Conservation (phyloP, 1,140 invertebrate genomes). For the Doryteuthis pealeii region DNA sequence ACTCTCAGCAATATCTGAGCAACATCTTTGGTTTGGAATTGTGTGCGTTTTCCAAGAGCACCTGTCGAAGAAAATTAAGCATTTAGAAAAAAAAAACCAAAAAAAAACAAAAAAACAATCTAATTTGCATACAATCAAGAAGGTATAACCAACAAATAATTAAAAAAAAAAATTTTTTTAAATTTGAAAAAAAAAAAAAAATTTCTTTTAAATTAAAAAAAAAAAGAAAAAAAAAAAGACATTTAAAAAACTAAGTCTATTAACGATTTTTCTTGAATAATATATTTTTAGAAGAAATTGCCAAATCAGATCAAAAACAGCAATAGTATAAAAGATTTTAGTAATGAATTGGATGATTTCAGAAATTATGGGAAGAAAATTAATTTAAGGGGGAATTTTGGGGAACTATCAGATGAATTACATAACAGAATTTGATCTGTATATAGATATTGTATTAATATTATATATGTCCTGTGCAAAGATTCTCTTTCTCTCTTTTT, state of each 20-base stretch:
- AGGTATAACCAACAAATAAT: background rate
- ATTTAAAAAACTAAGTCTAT: background rate
- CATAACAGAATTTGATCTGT: too few species aligned
- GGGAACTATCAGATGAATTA: too few species aligned
- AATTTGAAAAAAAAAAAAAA: background rate
- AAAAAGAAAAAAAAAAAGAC: background rate
- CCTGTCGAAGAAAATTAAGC: constrained; percentile 62
- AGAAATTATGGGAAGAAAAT: too few species aligned
- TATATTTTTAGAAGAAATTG: too few species aligned
- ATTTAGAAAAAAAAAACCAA: background rate
- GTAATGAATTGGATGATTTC: too few species aligned
- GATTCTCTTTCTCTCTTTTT: too few species aligned
- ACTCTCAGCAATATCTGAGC: constrained; percentile 79
- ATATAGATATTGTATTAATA: too few species aligned
- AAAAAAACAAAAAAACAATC: background rate
- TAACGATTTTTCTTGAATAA: too few species aligned
- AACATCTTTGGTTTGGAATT: constrained; percentile 78
- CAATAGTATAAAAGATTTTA: too few species aligned
- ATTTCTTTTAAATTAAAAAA: background rate
- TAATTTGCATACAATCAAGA: background rate
- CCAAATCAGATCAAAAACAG: too few species aligned
- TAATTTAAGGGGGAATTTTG: too few species aligned
- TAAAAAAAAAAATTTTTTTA: background rate
- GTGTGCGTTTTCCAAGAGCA: constrained; percentile 83
- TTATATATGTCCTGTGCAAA: too few species aligned